Base-by-base conservation (phyloP, 2,113 vertebrate species). In the Panthera tigris region DNA sequence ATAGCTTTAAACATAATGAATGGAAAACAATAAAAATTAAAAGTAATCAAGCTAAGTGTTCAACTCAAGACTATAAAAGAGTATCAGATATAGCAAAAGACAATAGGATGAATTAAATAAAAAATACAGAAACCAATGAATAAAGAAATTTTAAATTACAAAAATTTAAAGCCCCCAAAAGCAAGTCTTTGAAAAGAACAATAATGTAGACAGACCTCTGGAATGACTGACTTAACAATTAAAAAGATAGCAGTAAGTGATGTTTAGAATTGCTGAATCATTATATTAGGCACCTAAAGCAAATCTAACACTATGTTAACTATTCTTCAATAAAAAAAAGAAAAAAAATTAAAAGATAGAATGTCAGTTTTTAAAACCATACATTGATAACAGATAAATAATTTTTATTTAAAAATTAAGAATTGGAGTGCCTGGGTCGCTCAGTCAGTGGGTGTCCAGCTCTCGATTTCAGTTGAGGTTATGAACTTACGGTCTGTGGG, bases 51-150 rank as follows among this genome's bases (percentile, higher is more conserved):
- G 11, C 9, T 57, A 81, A 87, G n/a, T 36, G 13, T 19, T 83
- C 50, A 74, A 83, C 65, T 80, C 23, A 73, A 83, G 57, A 93
- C 95, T 69, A 84, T 33, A 89, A 48, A 89, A 95, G 16, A 86
- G 3, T 10, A 93, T 78, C 55, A 83, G 19, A 82, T 55, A 66
- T 7, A 83, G 29, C 10, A 71, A 91, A 85, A 71, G 11, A 33
- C 25, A 65, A 39, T 15, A 87, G 5, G 2, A 16, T 4, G 15
- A 27, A 41, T 69, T 90, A 29, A 31, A 39, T 11, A 29, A 73
- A 74, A 74, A 65, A 50, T 69, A 71, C 1, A 86, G 21, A 89
- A 82, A 83, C 5, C 31, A 91, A 21, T 50, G 2, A 86, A 74
- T 57, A 66, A 79, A 21, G 76, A 79, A 52, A 79, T 52, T n/a